phyloP scores from a whole-genome alignment of 2,797 vertebrate species.

The Danio choprae region DNA sequence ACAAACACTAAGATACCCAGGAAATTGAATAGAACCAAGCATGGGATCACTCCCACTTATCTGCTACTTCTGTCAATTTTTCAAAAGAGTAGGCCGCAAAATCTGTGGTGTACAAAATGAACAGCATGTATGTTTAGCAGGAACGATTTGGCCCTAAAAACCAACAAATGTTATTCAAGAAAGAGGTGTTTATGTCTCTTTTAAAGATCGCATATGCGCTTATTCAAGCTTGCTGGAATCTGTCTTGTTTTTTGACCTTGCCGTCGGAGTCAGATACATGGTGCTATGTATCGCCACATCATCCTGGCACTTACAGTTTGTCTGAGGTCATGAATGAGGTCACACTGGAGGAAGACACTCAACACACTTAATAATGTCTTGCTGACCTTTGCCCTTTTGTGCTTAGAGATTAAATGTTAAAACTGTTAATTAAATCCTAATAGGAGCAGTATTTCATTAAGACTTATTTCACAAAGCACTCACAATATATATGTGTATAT shows the following conservation, averaged over 20 bases:
- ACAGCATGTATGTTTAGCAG: slow-evolving; percentile 57
- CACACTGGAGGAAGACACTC: background rate
- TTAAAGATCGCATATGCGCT: slow-evolving; percentile 8
- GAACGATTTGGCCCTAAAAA: slow-evolving; percentile 42
- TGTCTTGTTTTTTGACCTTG: background rate
- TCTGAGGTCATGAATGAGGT: slow-evolving; percentile 16
- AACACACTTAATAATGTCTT: background rate
- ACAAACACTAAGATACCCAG: slow-evolving; percentile 53
- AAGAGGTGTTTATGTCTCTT: slow-evolving; percentile 25
- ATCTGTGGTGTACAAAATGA: slow-evolving; percentile 62
- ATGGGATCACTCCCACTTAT: slow-evolving; percentile 61
- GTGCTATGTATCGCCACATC: background rate
- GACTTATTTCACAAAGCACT: too few relatives aligned
- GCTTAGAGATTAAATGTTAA: background rate
- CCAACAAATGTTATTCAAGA: slow-evolving; percentile 32
- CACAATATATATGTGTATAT: too few relatives aligned
- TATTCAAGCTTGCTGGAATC: background rate
- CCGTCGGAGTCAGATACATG: background rate
- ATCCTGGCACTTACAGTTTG: background rate
- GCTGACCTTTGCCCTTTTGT: background rate
- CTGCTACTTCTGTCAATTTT: slow-evolving; percentile 60
- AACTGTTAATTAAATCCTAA: background rate
- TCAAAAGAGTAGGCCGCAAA: slow-evolving; percentile 63
- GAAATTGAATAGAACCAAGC: slow-evolving; percentile 60
- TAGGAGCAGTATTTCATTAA: too few relatives aligned